Base-by-base conservation (phyloP, 2,888 invertebrate genomes). In the Hypercompe scribonia region DNA sequence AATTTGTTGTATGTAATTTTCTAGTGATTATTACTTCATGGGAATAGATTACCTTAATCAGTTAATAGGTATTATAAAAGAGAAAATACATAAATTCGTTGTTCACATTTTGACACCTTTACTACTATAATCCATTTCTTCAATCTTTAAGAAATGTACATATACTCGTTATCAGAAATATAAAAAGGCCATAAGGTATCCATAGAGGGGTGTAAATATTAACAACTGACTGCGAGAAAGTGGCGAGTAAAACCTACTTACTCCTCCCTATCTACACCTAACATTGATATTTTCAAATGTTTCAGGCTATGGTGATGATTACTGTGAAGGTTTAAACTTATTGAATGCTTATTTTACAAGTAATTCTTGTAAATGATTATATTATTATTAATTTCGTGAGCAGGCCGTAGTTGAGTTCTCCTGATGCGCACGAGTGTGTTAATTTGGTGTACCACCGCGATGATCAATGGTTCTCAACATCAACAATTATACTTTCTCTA, bases 381-480 rank as follows among this genome's bases (percentile, higher is more conserved):
- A 2, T 58, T 36, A 18, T 58, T 39, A 31, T 33, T 31, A 74
- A 63, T 58, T 50, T n/a, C 8, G 28, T 31, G 54, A 71, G 89
- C 93, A 89, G 89, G 75, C 94, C 91, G 76, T 74, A 73, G 84
- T 93, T 94, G 86, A 39, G 31, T 34, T 73, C 69, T 81, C 66
- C 78, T 80, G 90, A 65, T 76, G 88, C 88, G 92, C 92, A 92
- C 93, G 94, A 93, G 93, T 90, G 91, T 91, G 92, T 94, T 95
- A 95, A 95, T 95, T 95, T 88, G 88, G 95, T 94, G 91, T 94
- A 92, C 95, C 95, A 95, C 95, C 95, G 95, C 95, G 95, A 91
- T 81, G 95, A 90, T 93, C 93, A 90, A 78, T 34, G 90, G 31
- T 63, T 82, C 90, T 88, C 92, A 95, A 94, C 91, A 73, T 80